phyloP scores from a whole-genome alignment of 1,140 invertebrate genomes.

The Drosophila suzukii region DNA sequence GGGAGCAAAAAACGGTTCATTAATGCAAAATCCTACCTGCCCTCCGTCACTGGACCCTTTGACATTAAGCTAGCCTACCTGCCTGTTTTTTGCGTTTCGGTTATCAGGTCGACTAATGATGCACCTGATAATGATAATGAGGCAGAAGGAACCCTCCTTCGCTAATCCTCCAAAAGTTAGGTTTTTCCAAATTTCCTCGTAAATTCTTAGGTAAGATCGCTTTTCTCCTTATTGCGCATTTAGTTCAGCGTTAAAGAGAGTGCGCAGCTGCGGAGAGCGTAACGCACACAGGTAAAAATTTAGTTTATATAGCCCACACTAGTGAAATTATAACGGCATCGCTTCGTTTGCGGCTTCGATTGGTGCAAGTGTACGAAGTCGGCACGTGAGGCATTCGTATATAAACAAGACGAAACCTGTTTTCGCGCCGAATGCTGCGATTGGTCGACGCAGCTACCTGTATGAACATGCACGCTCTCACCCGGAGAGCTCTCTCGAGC shows the following conservation, averaged over 20 bases:
- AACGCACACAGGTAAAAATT: slow-evolving; percentile 31
- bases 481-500: not conserved
- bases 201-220: slow-evolving; percentile 3
- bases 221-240: slow-evolving; percentile 38
- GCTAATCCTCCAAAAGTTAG: slow-evolving; percentile 18
- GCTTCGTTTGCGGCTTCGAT: slow-evolving; percentile 58
- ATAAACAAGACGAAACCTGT: slow-evolving; percentile 72
- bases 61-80: not conserved
- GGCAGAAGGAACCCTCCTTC: slow-evolving; percentile 10
- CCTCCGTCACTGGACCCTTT: not conserved
- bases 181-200: slow-evolving; percentile 10
- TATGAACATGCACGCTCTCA: slow-evolving; percentile 9
- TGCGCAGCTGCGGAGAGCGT: slow-evolving; percentile 4
- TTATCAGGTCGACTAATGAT: slow-evolving; percentile 34
- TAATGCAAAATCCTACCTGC: slow-evolving; percentile 33
- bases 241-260: not conserved
- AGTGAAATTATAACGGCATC: slow-evolving; percentile 68
- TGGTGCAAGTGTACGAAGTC: slow-evolving; percentile 78
- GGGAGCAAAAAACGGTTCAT: slow-evolving; percentile 26
- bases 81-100: slow-evolving; percentile 9
- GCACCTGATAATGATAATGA: slow-evolving; percentile 34
- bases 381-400: slow-evolving; percentile 57
- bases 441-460: slow-evolving; percentile 46
- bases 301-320: slow-evolving; percentile 31
- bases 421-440: slow-evolving; percentile 47